Percentiles rank a stretch among this genome's conserved stretches.
Conservation (phyloP, 2,888 invertebrate genomes). For the Aplocera efformata region DNA sequence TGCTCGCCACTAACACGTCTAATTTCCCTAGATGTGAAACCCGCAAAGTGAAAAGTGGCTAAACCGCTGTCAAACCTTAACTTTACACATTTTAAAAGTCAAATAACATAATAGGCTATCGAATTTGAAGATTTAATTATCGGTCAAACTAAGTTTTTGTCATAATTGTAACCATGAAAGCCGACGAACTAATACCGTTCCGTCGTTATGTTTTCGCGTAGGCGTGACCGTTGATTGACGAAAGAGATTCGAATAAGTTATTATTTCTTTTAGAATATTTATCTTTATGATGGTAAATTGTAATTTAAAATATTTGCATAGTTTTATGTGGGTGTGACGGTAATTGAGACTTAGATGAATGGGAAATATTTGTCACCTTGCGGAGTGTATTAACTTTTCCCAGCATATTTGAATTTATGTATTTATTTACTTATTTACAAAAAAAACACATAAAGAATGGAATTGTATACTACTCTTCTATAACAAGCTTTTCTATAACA, state of each 20-base stretch:
- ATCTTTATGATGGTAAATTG: constrained; percentile 45
- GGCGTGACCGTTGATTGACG: constrained; percentile 62
- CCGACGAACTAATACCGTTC: constrained; percentile 31
- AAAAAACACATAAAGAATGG: too few relatives aligned
- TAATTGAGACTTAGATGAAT: constrained; percentile 15
- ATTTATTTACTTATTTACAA: too few relatives aligned
- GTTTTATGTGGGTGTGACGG: constrained; percentile 16
- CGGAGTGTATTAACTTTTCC: too few relatives aligned
- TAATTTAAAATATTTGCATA: constrained; percentile 38
- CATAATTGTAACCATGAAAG: constrained; percentile 24
- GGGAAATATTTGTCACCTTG: constrained; percentile 8
- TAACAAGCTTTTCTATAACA: too few relatives aligned
- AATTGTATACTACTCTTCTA: too few relatives aligned
- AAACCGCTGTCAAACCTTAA: too few relatives aligned
- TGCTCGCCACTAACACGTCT: too few relatives aligned
- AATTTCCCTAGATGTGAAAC: too few relatives aligned
- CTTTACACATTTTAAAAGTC: neutral
- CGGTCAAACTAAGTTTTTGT: constrained; percentile 19
- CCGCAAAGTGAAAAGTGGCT: too few relatives aligned
- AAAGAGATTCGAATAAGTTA: constrained; percentile 44
- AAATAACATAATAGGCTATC: neutral
- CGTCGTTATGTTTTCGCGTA: constrained; percentile 56
- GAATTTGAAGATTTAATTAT: constrained; percentile 8
- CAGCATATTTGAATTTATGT: too few relatives aligned
- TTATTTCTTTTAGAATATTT: constrained; percentile 38